These are phyloP conservation scores for Pogonocherus hispidulus DNA, from an alignment of 2,888 invertebrate genomes.

Conservation along the genomic window DNA sequence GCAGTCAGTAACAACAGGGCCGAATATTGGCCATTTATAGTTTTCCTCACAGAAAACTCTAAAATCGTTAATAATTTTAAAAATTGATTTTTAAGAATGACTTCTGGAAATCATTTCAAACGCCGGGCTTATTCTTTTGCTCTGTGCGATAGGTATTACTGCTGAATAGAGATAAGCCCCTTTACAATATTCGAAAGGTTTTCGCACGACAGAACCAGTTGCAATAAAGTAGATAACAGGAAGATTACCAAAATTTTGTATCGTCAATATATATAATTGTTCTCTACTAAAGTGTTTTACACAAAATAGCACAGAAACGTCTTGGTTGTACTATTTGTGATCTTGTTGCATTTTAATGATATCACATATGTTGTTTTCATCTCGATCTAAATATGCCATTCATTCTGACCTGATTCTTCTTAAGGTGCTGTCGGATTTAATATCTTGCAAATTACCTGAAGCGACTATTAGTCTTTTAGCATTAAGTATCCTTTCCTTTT, in stretches of 20 bases:
- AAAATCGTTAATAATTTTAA: constrained; percentile 5
- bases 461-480: not conserved
- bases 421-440: constrained; percentile 9
- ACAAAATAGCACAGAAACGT: not conserved
- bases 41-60: not conserved
- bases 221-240: constrained; percentile 10
- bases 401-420: constrained; percentile 2
- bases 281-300: too few species aligned
- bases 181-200: not conserved
- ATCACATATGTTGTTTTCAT: not conserved
- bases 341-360: constrained; percentile 5
- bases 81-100: constrained; percentile 10
- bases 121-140: not conserved
- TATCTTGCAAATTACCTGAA: constrained; percentile 4
- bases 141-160: not conserved
- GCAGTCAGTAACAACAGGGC: constrained; percentile 3
- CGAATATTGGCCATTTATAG: constrained; percentile 6
- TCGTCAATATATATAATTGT: not conserved
- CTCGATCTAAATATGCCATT: not conserved
- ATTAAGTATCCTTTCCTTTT: not conserved
- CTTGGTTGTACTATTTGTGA: not conserved
- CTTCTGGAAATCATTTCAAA: constrained; percentile 15
- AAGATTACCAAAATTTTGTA: too few species aligned
- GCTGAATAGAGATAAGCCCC: constrained; percentile 2
- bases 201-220: not conserved